phyloP scores from a whole-genome alignment of 2,888 invertebrate genomes.

The Erannis defoliaria region DNA sequence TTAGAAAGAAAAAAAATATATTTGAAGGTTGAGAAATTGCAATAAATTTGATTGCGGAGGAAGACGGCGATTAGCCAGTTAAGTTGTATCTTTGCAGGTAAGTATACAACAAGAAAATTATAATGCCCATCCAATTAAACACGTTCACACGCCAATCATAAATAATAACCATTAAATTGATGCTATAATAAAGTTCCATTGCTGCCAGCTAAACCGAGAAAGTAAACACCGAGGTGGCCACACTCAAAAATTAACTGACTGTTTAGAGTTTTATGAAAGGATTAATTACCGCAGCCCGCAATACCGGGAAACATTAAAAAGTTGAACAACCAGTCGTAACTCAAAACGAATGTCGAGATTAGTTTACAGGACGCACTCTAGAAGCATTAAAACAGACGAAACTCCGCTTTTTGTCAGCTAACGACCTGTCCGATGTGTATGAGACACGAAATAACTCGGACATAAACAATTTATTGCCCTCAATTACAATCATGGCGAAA shows the following conservation, averaged over 20 bases:
- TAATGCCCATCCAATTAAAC: conserved; percentile 59
- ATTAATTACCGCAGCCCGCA: conserved; percentile 69
- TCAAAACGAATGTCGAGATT: conserved; percentile 64
- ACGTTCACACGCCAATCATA: conserved; percentile 76
- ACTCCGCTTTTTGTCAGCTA: conserved; percentile 69
- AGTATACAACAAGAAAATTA: conserved; percentile 36
- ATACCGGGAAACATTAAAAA: conserved; percentile 75
- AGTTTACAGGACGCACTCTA: conserved; percentile 65
- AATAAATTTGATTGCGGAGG: conserved; percentile 26
- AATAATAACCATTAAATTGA: conserved; percentile 72
- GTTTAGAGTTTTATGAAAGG: conserved; percentile 67
- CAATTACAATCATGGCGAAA: conserved; percentile 82
- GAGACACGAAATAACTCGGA: conserved; percentile 69
- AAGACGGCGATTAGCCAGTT: conserved; percentile 20
- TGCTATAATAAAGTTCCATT: conserved; percentile 65
- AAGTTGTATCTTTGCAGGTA: conserved; percentile 38
- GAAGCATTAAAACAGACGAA: conserved; percentile 69
- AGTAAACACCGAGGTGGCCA: conserved; percentile 63
- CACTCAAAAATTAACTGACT: conserved; percentile 59
- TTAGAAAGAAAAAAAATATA: conserved; percentile 19
- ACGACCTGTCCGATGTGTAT: conserved; percentile 62
- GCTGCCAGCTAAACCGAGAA: conserved; percentile 61
- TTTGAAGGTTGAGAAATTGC: conserved; percentile 27
- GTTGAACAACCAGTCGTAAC: conserved; percentile 65
- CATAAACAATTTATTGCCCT: conserved; percentile 81